phyloP scores from a whole-genome alignment of 2,113 vertebrate species.

The western clawed frog (Xenopus tropicalis) region UCB_Xtro_10.0 CM004446.2:104592501-104593000 shows the following conservation, averaged over 20 bases:
- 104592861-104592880: constrained; percentile 60
- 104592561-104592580: constrained; percentile 56
- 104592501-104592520: constrained; percentile 81
- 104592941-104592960: too few relatives aligned
- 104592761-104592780: constrained; percentile 81
- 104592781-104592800: constrained; percentile 88
- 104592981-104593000: too few relatives aligned
- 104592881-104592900: constrained; percentile 44
- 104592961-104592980: too few relatives aligned
- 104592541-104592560: constrained; percentile 60
- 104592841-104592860: constrained; percentile 59
- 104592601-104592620: constrained; percentile 63
- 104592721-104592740: constrained; percentile 67
- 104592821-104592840: constrained; percentile 55
- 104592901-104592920: too few relatives aligned
- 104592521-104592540: constrained; percentile 53
- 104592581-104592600: constrained; percentile 70
- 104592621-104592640: constrained; percentile 71
- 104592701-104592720: constrained; percentile 72
- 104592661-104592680: constrained; percentile 63
- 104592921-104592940: too few relatives aligned
- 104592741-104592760: constrained; percentile 62
- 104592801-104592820: constrained; percentile 51
- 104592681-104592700: constrained; percentile 69
- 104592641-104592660: constrained; percentile 68